These are phyloP conservation scores for Morone chrysops DNA, from an alignment of 2,113 vertebrate genomes.

Conservation along the genomic window DNA sequence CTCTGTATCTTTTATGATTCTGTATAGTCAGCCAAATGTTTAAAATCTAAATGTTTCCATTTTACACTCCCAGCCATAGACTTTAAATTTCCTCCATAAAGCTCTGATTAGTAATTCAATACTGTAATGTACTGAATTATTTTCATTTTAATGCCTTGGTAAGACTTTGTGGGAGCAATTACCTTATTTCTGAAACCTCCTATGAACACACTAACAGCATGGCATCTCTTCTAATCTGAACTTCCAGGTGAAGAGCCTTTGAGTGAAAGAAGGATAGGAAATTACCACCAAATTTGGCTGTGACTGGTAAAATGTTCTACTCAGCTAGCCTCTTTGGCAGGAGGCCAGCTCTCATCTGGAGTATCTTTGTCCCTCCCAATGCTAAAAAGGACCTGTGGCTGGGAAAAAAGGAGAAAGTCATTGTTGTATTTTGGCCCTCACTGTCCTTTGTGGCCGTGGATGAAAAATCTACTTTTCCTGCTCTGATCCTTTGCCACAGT, in stretches of 20 bases:
- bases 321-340: background rate
- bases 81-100: conserved; percentile 5
- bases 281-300: conserved; percentile 16
- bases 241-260: background rate
- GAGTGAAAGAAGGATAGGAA: conserved; percentile 17
- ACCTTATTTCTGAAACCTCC: conserved; percentile 20
- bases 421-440: conserved; percentile 11
- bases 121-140: conserved; percentile 7
- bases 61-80: background rate
- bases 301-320: conserved; percentile 1
- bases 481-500: conserved; percentile 17
- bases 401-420: background rate
- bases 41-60: no score
- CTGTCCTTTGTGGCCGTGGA: background rate
- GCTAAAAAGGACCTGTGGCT: conserved; percentile 17
- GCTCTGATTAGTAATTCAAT: conserved; percentile 23
- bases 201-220: background rate
- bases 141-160: conserved; percentile 29
- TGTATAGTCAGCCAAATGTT: background rate
- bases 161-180: conserved; percentile 26
- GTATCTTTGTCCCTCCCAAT: background rate
- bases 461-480: conserved; percentile 18
- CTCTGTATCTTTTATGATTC: background rate
- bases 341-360: conserved; percentile 13
- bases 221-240: conserved; percentile 25